These are phyloP conservation scores for Xyrauchen texanus DNA, from an alignment of 2,113 vertebrate species.

Conservation along the genomic window DNA sequence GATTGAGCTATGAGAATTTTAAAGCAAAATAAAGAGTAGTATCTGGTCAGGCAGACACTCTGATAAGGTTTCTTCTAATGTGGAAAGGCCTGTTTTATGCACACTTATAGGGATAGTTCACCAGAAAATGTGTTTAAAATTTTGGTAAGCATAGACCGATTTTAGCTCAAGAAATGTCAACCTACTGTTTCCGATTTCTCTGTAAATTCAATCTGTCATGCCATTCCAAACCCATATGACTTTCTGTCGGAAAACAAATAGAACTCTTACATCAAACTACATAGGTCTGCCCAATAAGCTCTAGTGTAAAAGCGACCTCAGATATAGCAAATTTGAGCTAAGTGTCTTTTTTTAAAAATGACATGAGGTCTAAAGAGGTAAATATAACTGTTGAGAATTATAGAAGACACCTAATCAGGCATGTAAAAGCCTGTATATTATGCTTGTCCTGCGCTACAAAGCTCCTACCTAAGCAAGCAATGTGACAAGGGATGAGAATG, in stretches of 20 bases:
- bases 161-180: too few relatives aligned
- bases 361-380: not conserved
- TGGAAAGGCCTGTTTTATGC: conserved; percentile 32
- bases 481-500: conserved; percentile 49
- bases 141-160: too few relatives aligned
- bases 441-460: not conserved
- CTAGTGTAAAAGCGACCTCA: not conserved
- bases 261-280: too few relatives aligned
- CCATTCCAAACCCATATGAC: too few relatives aligned
- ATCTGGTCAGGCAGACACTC: conserved; percentile 22
- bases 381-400: not conserved
- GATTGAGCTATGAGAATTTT: conserved; percentile 44
- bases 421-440: conserved; percentile 11
- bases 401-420: not conserved
- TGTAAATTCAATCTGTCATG: too few relatives aligned
- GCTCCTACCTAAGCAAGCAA: conserved; percentile 20
- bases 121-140: too few relatives aligned
- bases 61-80: conserved; percentile 36
- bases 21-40: conserved; percentile 45
- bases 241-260: too few relatives aligned
- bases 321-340: not conserved
- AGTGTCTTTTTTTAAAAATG: too few relatives aligned
- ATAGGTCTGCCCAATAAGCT: too few relatives aligned
- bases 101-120: conserved; percentile 15
- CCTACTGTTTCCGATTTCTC: too few relatives aligned